A percentile compares a stretch with the other conserved stretches of the same genome.
These are phyloP conservation scores for Euphonia xanthogaster DNA, from an alignment of 2,797 vertebrate genomes.

Conservation along the genomic window DNA sequence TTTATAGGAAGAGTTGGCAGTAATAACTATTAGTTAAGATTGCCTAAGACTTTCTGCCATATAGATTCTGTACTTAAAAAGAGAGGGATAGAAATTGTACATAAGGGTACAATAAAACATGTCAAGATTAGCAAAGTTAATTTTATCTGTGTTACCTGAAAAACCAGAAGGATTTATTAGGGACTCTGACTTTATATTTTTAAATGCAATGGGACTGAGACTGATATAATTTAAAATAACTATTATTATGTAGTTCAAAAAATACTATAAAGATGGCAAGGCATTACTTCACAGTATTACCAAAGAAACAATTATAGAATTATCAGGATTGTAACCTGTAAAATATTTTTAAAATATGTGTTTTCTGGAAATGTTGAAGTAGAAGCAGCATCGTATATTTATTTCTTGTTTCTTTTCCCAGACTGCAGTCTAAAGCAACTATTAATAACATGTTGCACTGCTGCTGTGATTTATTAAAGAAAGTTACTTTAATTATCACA, in stretches of 20 bases:
- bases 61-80: slow-evolving; percentile 28
- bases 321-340: slow-evolving; percentile 68
- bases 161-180: slow-evolving; percentile 58
- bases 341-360: slow-evolving; percentile 60
- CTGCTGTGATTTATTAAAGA: slow-evolving; percentile 68
- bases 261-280: slow-evolving; percentile 60
- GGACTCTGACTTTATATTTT: slow-evolving; percentile 38
- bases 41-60: slow-evolving; percentile 30
- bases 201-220: slow-evolving; percentile 37
- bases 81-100: not conserved
- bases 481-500: slow-evolving; percentile 55
- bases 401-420: slow-evolving; percentile 49
- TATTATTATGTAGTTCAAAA: slow-evolving; percentile 65
- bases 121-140: slow-evolving; percentile 61
- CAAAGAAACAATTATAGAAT: slow-evolving; percentile 70
- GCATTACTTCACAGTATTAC: slow-evolving; percentile 64
- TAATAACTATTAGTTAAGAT: slow-evolving; percentile 40
- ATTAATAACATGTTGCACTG: slow-evolving; percentile 60
- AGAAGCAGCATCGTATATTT: not conserved
- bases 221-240: slow-evolving; percentile 70
- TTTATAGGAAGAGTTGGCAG: slow-evolving; percentile 46
- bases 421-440: slow-evolving; percentile 36
- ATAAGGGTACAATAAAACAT: slow-evolving; percentile 57
- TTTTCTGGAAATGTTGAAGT: slow-evolving; percentile 53
- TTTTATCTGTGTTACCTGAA: slow-evolving; percentile 54